Base-by-base conservation (phyloP, 2,113 vertebrate genomes). In the Labeo catla region DNA sequence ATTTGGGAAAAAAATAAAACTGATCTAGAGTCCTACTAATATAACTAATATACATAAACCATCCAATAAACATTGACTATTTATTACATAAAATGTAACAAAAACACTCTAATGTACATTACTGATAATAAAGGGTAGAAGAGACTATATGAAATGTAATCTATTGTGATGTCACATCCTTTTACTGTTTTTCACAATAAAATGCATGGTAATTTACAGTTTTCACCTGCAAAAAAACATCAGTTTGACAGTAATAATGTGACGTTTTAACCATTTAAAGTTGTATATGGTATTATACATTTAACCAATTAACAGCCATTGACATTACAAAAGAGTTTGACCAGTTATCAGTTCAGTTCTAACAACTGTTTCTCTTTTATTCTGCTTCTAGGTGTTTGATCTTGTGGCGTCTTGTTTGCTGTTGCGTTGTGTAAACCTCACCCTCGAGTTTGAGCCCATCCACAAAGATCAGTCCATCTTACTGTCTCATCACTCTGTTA, bases 381-480 rank as follows among this genome's bases (percentile, higher is more conserved):
- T 59, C 4, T 86, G 28, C 68, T 90, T 12, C 50, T 73, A 95
- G 91, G 76, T 92, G 23, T 95, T 94, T 91, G 91, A 94, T 90
- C 88, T 95, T 85, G 87, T 82, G 15, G 57, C 82, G 8, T 93
- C 89, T 15, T 94, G 94, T 73, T 92, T 88, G 57, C 85, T 94
- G 78, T 59, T 95, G 68, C 88, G 89, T 88, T 86, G 92, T 85
- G 91, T 92, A 61, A 76, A 82, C 7, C 21, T 95, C 76, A 89
- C 88, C 81, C 90, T 92, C 76, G 92, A 91, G 83, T 85, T 65
- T 85, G 87, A 73, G 34, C 61, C 88, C 23, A 81, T 93, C 81
- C 91, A 93, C 68, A 93, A 89, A 87, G 90, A 94, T 86, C 89
- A 50, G 54, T 94, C 92, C 54, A 87, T 94, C 45, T 45, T 95